These are phyloP conservation scores for Amblyornis subalaris DNA, from an alignment of 2,113 vertebrate genomes.

Conservation along the genomic window DNA sequence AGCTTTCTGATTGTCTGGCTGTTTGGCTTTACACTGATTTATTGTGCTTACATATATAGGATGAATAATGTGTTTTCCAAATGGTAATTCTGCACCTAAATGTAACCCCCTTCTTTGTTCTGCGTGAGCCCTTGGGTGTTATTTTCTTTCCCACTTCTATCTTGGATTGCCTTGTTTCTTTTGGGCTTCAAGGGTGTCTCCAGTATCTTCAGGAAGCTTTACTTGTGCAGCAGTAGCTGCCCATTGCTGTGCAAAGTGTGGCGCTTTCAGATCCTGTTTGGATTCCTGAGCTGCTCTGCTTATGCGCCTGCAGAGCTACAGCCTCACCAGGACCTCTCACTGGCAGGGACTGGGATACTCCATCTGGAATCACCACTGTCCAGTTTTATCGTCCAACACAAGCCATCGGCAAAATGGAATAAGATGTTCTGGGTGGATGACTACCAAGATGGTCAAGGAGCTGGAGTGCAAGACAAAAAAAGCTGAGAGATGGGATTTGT, in stretches of 20 bases:
- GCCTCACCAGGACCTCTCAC: neutral
- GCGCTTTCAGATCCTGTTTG: neutral
- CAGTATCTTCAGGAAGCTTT: neutral
- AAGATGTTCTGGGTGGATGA: neutral
- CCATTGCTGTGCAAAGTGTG: neutral
- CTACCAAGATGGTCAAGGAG: neutral
- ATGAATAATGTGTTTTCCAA: slow-evolving; percentile 9
- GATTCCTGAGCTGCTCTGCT: neutral
- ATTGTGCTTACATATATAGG: neutral
- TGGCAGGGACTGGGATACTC: neutral
- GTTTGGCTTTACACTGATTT: neutral
- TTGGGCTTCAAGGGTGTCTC: neutral
- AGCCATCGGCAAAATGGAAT: neutral
- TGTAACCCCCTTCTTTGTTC: neutral
- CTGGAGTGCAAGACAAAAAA: neutral
- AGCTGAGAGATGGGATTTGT: neutral
- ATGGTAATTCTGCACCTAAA: neutral
- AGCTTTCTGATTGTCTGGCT: neutral
- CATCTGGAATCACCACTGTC: neutral
- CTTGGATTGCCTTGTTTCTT: neutral
- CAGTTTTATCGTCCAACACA: neutral
- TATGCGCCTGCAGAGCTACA: neutral
- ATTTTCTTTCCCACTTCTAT: neutral
- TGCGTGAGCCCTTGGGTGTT: neutral
- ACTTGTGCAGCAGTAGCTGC: neutral